Evolutionary conservation across 2,113 vertebrate genomes (phyloP), one percentile per base, ranked within the genome.

Genomic region (Eubucco bourcierii): DNA sequence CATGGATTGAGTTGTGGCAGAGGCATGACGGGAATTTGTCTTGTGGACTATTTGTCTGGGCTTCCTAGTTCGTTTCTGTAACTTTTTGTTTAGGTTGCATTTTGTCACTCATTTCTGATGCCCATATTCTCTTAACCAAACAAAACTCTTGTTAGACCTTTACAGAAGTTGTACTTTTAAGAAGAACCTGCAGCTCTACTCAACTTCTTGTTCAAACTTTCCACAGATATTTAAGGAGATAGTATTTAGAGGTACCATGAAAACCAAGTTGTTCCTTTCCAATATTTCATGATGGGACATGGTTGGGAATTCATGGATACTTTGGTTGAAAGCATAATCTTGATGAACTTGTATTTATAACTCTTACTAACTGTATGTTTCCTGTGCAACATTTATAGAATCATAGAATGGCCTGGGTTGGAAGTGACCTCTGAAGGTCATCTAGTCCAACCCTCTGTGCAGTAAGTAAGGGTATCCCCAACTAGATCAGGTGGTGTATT

Each of bases 381-480:
- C 55, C 23, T 1, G 0, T 27, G 50, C 34, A 34, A 6, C 17
- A 2, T 27, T 3, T 2, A 46, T 46, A 46, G 44, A 46, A 17
- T 46, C 44, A 46, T 46, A 46, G 16, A 46, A 39, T 39, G 37
- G 8, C 37, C 37, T 39, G 37, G 6, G 44, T 46, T 46, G 44
- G 17, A 16, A 15, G 15, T 39, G 44, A 46, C 44, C 17, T 46
- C 44, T 46, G 44, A 46, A 46, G 44, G 7, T 46, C 44, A 46
- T 46, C 44, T 46, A 17, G 44, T 46, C 44, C 17, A 46, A 46
- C 44, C 44, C 44, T 17, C 17, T 46, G 15, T 46, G 44, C 44
- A 46, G 44, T 46, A 46, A 39, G 44, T 16, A 17, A 17, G 44
- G 44, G 14, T 17, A 17, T 46, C 44, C 44, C 17, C 44, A 46